These are phyloP conservation scores for Thymelicus lineola DNA, from an alignment of 2,888 invertebrate species.

Conservation along the genomic window DNA sequence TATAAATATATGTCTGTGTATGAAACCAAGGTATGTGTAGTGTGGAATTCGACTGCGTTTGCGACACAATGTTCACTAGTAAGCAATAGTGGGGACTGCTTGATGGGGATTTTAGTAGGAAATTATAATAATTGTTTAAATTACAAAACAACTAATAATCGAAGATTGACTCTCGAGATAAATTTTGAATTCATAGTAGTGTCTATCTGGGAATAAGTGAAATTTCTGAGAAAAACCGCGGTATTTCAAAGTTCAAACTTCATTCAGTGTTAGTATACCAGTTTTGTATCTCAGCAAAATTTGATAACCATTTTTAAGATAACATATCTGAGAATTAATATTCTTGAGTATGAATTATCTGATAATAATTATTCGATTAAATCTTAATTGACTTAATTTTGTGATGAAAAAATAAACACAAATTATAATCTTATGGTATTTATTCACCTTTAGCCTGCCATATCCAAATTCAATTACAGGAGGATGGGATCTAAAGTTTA, in stretches of 20 bases:
- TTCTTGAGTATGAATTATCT: neutral
- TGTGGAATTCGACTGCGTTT: too few relatives aligned
- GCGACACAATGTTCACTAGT: too few relatives aligned
- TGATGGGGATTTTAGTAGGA: too few relatives aligned
- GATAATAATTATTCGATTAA: neutral
- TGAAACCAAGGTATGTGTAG: too few relatives aligned
- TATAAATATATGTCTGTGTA: too few relatives aligned
- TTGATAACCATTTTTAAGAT: neutral
- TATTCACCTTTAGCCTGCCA: neutral
- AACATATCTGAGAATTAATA: neutral
- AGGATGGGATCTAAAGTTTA: neutral
- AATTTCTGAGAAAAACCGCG: too few relatives aligned
- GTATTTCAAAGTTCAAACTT: neutral
- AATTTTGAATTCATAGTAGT: too few relatives aligned
- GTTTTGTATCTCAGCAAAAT: constrained; percentile 1
- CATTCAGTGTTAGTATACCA: neutral
- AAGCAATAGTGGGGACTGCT: too few relatives aligned
- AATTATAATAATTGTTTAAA: too few relatives aligned
- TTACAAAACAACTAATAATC: too few relatives aligned
- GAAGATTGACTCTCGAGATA: too few relatives aligned
- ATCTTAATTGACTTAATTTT: constrained; percentile 1
- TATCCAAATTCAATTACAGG: constrained; percentile 1
- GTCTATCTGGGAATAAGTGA: too few relatives aligned
- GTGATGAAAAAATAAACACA: neutral
- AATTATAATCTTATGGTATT: neutral